Conservation (phyloP, 2,797 vertebrate species). For the Clarias platycephalus region DNA sequence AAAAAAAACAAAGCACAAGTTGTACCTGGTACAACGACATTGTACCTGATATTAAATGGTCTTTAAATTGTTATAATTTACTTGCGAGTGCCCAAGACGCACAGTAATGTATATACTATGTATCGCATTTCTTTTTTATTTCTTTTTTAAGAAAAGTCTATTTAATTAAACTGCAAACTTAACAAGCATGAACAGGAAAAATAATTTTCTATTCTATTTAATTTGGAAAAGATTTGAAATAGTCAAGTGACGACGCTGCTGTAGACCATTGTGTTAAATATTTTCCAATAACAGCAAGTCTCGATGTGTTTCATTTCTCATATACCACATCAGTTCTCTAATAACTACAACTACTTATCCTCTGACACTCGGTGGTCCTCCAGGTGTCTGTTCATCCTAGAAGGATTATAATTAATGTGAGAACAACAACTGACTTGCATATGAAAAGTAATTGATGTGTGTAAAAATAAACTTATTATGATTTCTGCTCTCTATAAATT, state of each 20-base stretch:
- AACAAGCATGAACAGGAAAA: background rate
- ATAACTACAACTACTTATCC: background rate
- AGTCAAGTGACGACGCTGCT: background rate
- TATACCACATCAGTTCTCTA: background rate
- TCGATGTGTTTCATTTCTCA: background rate
- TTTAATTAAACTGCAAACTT: background rate
- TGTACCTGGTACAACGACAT: no score
- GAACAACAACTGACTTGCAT: no score
- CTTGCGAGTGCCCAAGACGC: no score
- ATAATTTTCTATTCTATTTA: background rate
- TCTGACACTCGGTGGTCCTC: background rate
- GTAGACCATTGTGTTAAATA: background rate
- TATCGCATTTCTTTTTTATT: background rate
- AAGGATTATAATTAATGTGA: background rate
- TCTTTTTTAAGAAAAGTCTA: background rate
- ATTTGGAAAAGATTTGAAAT: background rate
- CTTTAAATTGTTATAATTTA: no score
- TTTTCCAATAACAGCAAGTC: background rate
- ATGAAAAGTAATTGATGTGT: background rate
- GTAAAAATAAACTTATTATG: background rate
- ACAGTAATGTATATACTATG: background rate
- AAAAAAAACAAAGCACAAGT: no score
- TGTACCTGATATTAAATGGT: no score
- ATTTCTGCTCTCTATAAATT: background rate
- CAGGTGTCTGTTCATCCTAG: no score